Percentiles rank a stretch among this genome's conserved stretches.
Conservation (phyloP, 2,888 invertebrate species). For the Bombylius discolor region DNA sequence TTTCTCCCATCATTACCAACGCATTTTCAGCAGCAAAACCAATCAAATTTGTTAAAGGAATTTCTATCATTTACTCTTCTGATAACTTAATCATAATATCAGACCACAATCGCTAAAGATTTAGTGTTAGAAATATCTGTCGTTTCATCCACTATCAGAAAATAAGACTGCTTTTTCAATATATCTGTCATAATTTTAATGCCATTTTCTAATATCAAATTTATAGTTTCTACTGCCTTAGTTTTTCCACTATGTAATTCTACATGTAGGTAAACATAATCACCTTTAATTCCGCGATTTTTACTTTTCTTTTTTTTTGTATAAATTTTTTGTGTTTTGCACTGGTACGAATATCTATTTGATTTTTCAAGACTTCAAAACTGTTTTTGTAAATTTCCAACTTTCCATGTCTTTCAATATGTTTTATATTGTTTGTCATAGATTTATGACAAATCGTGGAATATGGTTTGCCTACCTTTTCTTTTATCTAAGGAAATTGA, state of each 20-base stretch:
- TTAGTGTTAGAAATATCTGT: conserved; percentile 2
- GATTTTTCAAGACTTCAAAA: too few species aligned
- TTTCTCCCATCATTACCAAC: background rate
- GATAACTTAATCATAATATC: background rate
- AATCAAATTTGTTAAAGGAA: background rate
- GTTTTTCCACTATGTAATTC: background rate
- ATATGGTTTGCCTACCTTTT: too few species aligned
- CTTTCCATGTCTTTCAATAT: too few species aligned
- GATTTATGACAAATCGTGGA: too few species aligned
- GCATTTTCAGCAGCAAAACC: background rate
- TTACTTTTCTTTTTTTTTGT: too few species aligned
- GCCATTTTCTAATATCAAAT: background rate
- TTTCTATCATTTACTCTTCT: background rate
- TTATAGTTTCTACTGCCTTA: background rate
- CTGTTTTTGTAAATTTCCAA: too few species aligned
- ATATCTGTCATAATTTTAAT: background rate
- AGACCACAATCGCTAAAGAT: conserved; percentile 1
- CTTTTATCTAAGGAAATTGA: too few species aligned
- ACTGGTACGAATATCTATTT: too few species aligned
- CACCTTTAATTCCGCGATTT: too few species aligned
- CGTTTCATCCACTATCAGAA: conserved; percentile 7
- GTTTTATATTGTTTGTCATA: too few species aligned
- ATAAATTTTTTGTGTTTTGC: too few species aligned
- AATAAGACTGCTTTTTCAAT: background rate
- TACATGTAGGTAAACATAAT: background rate